Conservation (phyloP, 2,113 vertebrate species). For the Gnathonemus longibarbis region DNA sequence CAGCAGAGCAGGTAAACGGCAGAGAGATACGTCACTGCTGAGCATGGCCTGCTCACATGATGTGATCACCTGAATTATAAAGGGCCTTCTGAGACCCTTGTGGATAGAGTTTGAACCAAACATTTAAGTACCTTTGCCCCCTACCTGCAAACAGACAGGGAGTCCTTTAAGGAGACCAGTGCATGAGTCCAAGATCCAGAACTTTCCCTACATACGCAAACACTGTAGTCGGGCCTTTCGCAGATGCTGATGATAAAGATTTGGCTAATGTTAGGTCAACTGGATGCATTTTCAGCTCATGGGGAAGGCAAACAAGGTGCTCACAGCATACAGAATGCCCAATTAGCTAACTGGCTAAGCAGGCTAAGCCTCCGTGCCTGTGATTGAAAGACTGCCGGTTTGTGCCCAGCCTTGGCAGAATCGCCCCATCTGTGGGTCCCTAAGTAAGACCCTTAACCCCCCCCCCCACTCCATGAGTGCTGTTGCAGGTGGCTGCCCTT, state of each 20-base stretch:
- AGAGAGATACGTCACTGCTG: not conserved
- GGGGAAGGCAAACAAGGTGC: not conserved
- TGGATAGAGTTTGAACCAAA: not conserved
- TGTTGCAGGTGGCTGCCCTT: too few relatives aligned
- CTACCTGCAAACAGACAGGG: not conserved
- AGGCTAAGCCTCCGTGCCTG: too few relatives aligned
- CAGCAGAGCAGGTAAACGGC: not conserved
- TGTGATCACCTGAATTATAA: not conserved
- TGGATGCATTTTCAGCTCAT: not conserved
- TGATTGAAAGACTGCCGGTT: too few relatives aligned
- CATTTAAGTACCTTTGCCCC: not conserved
- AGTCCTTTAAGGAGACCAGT: not conserved
- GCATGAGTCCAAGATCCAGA: not conserved
- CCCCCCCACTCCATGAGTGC: not conserved
- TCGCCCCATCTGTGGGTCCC: too few relatives aligned
- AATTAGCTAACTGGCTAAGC: not conserved
- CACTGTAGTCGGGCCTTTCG: not conserved
- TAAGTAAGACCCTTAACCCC: not conserved
- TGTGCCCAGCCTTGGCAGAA: too few relatives aligned
- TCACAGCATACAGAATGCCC: not conserved
- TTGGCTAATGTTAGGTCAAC: not conserved
- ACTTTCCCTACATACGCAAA: not conserved
- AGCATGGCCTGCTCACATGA: not conserved
- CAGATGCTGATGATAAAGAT: not conserved
- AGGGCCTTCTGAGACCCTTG: not conserved